Conservation (phyloP, 2,797 vertebrate genomes). For the Alauda arvensis region DNA sequence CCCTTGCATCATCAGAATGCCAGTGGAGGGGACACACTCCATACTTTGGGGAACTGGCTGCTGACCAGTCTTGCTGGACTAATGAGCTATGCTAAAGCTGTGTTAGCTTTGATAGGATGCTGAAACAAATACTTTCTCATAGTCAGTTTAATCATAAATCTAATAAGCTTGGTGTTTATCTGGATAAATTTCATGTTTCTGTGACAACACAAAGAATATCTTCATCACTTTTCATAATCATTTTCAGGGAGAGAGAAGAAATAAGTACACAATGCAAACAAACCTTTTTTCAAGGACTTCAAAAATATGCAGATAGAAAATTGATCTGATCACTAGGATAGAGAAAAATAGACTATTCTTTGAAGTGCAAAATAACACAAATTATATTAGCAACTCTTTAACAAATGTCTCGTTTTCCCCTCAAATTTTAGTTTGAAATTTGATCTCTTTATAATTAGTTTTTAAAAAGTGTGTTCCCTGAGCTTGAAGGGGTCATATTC, state of each 20-base stretch:
- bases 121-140: background rate
- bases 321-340: background rate
- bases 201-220: background rate
- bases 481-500: background rate
- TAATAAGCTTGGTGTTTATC: background rate
- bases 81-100: background rate
- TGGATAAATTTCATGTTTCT: background rate
- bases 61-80: background rate
- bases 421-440: background rate
- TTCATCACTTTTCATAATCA: background rate
- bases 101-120: background rate
- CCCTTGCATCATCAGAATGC: background rate
- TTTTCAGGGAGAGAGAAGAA: background rate
- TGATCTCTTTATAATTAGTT: background rate
- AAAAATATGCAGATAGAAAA: background rate
- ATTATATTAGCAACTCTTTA: background rate
- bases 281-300: background rate
- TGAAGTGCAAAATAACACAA: background rate
- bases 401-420: background rate
- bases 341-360: background rate
- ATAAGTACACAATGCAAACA: background rate
- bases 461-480: background rate
- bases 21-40: background rate
- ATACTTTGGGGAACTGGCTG: rapidly evolving
- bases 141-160: background rate